phyloP scores from a whole-genome alignment of 2,888 invertebrate species.

The Oxyteleia sp. region DNA sequence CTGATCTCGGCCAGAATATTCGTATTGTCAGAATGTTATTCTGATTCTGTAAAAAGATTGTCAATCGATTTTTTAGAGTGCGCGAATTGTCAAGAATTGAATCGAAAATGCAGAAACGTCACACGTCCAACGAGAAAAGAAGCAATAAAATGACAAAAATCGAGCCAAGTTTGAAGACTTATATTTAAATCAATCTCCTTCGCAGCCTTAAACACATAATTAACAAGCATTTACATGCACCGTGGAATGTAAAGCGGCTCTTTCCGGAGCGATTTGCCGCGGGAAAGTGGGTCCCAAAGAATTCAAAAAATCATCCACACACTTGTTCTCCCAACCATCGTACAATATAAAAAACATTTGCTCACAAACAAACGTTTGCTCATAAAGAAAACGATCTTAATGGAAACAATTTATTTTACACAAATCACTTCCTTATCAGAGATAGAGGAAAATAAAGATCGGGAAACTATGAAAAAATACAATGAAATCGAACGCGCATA shows the following conservation, averaged over 20 bases:
- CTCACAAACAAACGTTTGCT: conserved; percentile 76
- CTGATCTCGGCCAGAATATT: no score
- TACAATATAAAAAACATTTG: conserved; percentile 35
- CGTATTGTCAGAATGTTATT: no score
- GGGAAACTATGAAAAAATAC: conserved; percentile 34
- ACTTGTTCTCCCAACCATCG: neutral
- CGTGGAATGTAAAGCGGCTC: conserved; percentile 47
- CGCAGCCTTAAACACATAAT: conserved; percentile 42
- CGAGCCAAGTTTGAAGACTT: conserved; percentile 24
- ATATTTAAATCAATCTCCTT: conserved; percentile 17
- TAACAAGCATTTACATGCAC: conserved; percentile 55
- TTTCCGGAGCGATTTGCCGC: no score
- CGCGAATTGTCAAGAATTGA: no score
- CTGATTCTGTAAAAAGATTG: no score
- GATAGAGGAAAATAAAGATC: conserved; percentile 71
- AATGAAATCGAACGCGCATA: conserved; percentile 71
- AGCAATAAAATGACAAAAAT: neutral
- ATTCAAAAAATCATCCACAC: neutral
- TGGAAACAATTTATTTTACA: conserved; percentile 87
- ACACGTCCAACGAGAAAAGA: no score
- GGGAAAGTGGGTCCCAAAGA: no score
- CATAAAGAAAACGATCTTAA: conserved; percentile 69
- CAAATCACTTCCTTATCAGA: conserved; percentile 84
- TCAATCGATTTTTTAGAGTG: no score
- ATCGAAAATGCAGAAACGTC: no score